phyloP scores from a whole-genome alignment of 2,888 invertebrate species.

The Hemaris fuciformis region DNA sequence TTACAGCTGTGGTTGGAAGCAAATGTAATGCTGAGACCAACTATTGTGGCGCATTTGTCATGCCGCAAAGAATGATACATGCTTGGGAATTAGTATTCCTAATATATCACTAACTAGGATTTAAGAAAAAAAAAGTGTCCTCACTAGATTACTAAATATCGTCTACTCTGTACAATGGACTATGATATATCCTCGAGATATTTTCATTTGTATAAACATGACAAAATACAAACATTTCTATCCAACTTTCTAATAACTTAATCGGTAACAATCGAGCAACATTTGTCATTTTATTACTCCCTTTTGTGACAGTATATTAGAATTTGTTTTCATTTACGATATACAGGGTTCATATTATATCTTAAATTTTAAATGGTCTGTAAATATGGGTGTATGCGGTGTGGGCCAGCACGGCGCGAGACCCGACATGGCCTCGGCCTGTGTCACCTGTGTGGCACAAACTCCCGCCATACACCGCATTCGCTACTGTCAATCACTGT shows the following conservation, averaged over 20 bases:
- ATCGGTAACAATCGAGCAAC: slow-evolving; percentile 77
- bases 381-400: slow-evolving; percentile 43
- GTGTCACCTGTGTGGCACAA: slow-evolving; percentile 13
- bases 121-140: slow-evolving; percentile 63
- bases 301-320: slow-evolving; percentile 70
- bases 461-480: slow-evolving; percentile 43
- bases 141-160: slow-evolving; percentile 71
- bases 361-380: slow-evolving; percentile 59
- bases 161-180: slow-evolving; percentile 78
- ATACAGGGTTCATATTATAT: slow-evolving; percentile 33
- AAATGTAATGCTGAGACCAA: slow-evolving; percentile 47
- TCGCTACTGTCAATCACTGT: slow-evolving; percentile 30
- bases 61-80: slow-evolving; percentile 64
- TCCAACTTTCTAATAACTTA: slow-evolving; percentile 71
- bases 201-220: slow-evolving; percentile 78
- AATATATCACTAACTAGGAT: slow-evolving; percentile 73
- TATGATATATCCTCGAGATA: slow-evolving; percentile 79
- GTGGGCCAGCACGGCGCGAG: background rate
- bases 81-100: slow-evolving; percentile 71
- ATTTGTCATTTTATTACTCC: slow-evolving; percentile 69
- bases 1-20: slow-evolving; percentile 22
- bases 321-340: slow-evolving; percentile 50
- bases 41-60: slow-evolving; percentile 64
- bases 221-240: slow-evolving; percentile 78
- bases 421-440: background rate